These are phyloP conservation scores for Julus scanicus DNA, from an alignment of 2,888 invertebrate genomes.

Conservation along the genomic window DNA sequence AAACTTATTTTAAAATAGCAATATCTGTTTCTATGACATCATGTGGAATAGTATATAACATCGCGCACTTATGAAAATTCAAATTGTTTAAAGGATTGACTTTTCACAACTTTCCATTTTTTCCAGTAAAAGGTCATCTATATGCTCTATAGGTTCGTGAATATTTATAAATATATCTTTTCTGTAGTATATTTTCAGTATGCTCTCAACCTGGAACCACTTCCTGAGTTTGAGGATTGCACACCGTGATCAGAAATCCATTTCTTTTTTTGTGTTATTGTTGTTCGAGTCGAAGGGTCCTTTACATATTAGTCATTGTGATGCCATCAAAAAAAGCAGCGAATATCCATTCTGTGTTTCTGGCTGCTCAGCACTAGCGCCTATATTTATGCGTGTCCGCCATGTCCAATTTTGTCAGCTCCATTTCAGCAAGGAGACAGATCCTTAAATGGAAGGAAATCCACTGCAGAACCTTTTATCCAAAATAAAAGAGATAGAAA, in stretches of 20 bases:
- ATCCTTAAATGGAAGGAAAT: conserved; percentile 42
- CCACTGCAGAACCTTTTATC: conserved; percentile 39
- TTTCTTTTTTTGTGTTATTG: neutral
- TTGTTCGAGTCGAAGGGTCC: neutral
- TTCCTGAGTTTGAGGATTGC: conserved; percentile 22
- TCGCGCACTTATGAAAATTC: too few relatives aligned
- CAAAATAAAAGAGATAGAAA: conserved; percentile 35
- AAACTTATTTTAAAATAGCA: too few relatives aligned
- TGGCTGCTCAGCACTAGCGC: neutral
- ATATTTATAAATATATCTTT: neutral
- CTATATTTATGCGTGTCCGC: conserved; percentile 39
- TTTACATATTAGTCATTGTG: conserved; percentile 6
- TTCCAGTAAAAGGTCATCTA: neutral
- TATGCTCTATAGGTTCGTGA: too few relatives aligned
- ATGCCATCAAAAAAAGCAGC: conserved; percentile 4
- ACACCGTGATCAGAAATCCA: neutral
- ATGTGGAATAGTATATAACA: too few relatives aligned
- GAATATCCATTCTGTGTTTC: conserved; percentile 34
- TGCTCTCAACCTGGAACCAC: neutral
- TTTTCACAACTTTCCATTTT: neutral
- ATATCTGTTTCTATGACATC: too few relatives aligned
- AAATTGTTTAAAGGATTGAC: neutral
- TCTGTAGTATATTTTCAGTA: neutral
- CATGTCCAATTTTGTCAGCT: conserved; percentile 42
- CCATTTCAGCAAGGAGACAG: conserved; percentile 30